A percentile compares a stretch with the other conserved stretches of the same genome.
Conservation (phyloP, 2,797 vertebrate genomes). For the Dicrostonyx torquatus region DNA sequence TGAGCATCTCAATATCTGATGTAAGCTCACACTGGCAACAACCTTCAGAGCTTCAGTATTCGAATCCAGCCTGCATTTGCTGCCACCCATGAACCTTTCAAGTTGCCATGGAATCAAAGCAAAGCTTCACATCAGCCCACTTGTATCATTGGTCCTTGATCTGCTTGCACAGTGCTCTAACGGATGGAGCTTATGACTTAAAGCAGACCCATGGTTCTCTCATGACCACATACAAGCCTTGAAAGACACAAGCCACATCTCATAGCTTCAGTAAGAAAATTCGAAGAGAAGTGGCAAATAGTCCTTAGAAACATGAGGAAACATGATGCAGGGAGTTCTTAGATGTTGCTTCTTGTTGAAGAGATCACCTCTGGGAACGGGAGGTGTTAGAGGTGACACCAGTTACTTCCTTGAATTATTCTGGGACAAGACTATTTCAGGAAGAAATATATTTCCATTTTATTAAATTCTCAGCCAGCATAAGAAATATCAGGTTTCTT, state of each 20-base stretch:
- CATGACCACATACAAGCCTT: background rate
- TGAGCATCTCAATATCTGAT: background rate
- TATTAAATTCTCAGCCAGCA: background rate
- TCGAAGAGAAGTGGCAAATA: slow-evolving; percentile 3
- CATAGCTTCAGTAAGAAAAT: background rate
- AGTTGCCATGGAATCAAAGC: slow-evolving; percentile 48
- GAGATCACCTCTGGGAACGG: background rate
- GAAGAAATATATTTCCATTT: background rate
- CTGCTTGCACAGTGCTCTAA: slow-evolving; percentile 53
- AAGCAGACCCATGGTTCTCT: background rate
- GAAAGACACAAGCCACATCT: background rate
- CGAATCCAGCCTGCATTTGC: background rate
- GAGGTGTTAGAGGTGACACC: background rate
- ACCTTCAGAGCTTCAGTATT: background rate
- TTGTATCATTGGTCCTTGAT: slow-evolving; percentile 51
- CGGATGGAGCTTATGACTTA: background rate
- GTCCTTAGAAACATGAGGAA: background rate
- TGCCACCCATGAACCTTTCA: slow-evolving; percentile 49
- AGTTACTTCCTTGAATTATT: slow-evolving; percentile 11
- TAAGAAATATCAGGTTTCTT: background rate
- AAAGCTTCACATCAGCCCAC: slow-evolving; percentile 15
- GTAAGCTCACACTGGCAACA: background rate
- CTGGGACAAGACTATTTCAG: background rate
- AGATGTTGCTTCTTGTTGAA: background rate
- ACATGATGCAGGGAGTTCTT: background rate